Evolutionary conservation across 2,888 invertebrate species (phyloP), one percentile per base, ranked within the genome.

Genomic region (Cataglyphis altisquamis): DNA sequence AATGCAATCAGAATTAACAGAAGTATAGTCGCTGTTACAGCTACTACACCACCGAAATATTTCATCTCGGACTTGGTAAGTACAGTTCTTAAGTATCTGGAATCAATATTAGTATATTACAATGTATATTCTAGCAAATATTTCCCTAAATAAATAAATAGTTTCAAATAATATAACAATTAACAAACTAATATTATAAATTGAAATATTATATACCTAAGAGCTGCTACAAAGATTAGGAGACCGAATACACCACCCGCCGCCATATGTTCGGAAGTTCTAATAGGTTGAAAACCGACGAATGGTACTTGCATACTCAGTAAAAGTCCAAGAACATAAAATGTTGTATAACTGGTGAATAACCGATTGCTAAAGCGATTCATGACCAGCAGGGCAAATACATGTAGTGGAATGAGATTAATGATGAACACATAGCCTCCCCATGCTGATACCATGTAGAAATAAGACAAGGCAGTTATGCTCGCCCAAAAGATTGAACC

Each of bases 381-480:
- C 98, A 99, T 99, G 66, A 99, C 95, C 64, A 99, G 96, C 60
- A 99, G 95, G 2, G 97, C 97, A 95, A 99, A 99, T 5, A 99
- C 99, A 94, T 99, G 99, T 15, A 99, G 96, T 0, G 99, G 99
- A 90, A 99, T 99, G 93, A 99, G 95, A 95, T 99, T 99, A 94
- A 99, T 99, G 92, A 99, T 99, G 95, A 99, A 99, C 60, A 99
- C 99, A 94, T 99, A 99, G 88, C 99, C 99, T 91, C 99, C 99
- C 99, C 99, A 99, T 89, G 99, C 99, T 86, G 99, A 99, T 2
- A 99, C 99, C 99, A 99, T 99, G 95, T 99, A 99, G 95, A 99
- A 99, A 95, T 99, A 99, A 0, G 99, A 98, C 5, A 99, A 94
- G 9, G 99, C 98, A 80, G 99, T 97, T 94, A 98, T 97, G 52